Conservation (phyloP, 2,797 vertebrate genomes). For the Chanos chanos region DNA sequence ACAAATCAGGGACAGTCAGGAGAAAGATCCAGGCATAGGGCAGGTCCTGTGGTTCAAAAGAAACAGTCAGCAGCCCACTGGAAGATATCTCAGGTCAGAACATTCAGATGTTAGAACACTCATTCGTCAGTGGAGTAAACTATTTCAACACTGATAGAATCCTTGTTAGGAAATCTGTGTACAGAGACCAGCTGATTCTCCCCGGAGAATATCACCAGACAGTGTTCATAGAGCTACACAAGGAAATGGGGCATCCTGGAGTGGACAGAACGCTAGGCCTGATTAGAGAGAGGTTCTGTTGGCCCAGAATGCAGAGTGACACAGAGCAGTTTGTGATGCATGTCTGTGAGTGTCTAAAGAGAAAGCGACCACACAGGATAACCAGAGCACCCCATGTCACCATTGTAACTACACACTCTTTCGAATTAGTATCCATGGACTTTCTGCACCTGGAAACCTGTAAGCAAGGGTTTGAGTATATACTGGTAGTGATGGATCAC, state of each 20-base stretch:
- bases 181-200: neutral
- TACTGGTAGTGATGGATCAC: slow-evolving; percentile 31
- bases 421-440: neutral
- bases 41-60: neutral
- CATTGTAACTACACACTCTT: neutral
- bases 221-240: no score
- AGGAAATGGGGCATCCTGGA: slow-evolving; percentile 7
- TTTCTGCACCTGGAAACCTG: slow-evolving; percentile 6
- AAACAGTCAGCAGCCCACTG: neutral
- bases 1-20: no score
- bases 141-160: neutral
- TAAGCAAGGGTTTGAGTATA: slow-evolving; percentile 34
- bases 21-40: neutral
- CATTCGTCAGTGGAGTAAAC: neutral
- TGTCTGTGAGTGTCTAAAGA: neutral
- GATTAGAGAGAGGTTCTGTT: slow-evolving; percentile 13
- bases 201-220: no score
- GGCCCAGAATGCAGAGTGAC: neutral
- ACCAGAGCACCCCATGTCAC: neutral
- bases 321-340: neutral
- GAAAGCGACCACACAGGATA: neutral
- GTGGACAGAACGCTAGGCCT: slow-evolving; percentile 6
- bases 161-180: neutral
- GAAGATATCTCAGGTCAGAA: no score
- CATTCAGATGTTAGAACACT: neutral